phyloP scores from a whole-genome alignment of 1,140 invertebrate species.

The Hestina assimilis region DNA sequence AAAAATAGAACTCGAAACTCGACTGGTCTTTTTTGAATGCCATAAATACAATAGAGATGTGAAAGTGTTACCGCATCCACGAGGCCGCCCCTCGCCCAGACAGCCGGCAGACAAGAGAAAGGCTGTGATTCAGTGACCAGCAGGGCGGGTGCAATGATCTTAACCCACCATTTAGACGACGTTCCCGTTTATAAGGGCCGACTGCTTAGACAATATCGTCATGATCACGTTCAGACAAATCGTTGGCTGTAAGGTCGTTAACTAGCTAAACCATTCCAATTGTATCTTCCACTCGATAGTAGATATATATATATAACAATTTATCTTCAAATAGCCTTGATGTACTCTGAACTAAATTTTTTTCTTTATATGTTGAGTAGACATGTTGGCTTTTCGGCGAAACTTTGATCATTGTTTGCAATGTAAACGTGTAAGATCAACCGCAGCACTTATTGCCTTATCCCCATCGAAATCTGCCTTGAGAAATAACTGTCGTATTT shows the following conservation, averaged over 20 bases:
- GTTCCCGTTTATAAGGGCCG: background rate
- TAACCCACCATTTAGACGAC: slow-evolving; percentile 4
- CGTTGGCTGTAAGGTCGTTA: background rate
- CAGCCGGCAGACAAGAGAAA: slow-evolving; percentile 54
- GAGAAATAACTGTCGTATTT: slow-evolving; percentile 11
- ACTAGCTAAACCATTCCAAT: too few relatives aligned
- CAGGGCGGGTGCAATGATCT: slow-evolving; percentile 37
- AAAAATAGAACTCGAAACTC: background rate
- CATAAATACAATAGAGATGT: slow-evolving; percentile 17
- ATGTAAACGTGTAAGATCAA: background rate
- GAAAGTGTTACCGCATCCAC: slow-evolving; percentile 26
- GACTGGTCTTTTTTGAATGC: slow-evolving; percentile 5
- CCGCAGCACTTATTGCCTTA: background rate
- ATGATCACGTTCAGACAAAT: background rate
- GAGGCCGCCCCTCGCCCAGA: slow-evolving; percentile 33
- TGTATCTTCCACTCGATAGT: too few relatives aligned
- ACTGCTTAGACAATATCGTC: slow-evolving; percentile 4
- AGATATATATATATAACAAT: too few relatives aligned
- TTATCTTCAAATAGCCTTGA: too few relatives aligned
- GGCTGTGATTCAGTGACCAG: slow-evolving; percentile 30
- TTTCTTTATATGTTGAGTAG: too few relatives aligned
- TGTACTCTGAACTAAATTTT: too few relatives aligned
- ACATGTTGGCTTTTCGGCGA: background rate
- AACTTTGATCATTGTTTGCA: background rate
- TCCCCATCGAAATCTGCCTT: background rate